Evolutionary conservation across 30 jellyfish, hydroid and myxozoan genomes (phyloP).

Genomic region (Aurelia coerulea): DNA sequence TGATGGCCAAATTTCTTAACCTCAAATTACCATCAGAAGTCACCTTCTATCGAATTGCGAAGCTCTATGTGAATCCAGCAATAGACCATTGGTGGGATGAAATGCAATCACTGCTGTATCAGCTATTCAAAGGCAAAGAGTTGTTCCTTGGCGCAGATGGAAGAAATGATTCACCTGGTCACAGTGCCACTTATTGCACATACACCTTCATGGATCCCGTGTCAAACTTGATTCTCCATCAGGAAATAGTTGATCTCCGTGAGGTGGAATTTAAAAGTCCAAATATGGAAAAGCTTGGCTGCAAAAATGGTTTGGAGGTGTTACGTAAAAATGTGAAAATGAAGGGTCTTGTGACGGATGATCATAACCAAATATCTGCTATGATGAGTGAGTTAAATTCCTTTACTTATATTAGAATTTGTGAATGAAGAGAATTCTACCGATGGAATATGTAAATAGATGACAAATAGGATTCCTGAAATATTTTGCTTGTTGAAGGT

Average conservation of each 20-base stretch:
- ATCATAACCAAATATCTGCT: slow-evolving; percentile 16
- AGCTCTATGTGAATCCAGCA: background rate
- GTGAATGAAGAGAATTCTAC: no score
- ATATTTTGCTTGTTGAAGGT: no score
- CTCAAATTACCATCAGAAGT: slow-evolving; percentile 19
- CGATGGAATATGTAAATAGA: no score
- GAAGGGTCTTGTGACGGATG: slow-evolving; percentile 11
- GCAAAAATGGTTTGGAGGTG: slow-evolving; percentile 5
- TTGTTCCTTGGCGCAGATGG: slow-evolving; percentile 1
- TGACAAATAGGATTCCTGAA: no score
- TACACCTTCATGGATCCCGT: slow-evolving; percentile 10
- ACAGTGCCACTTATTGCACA: slow-evolving; percentile 3
- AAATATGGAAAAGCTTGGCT: background rate
- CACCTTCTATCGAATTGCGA: background rate
- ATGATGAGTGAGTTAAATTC: slow-evolving; percentile 20
- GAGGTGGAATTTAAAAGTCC: background rate
- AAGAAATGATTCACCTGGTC: background rate
- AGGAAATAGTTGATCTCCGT: background rate
- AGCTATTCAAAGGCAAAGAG: background rate
- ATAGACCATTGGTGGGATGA: background rate
- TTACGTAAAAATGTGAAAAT: background rate
- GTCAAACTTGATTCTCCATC: background rate
- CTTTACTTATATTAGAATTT: background rate
- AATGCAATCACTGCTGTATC: background rate
- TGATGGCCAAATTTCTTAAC: slow-evolving; percentile 3